phyloP scores from a whole-genome alignment of 2,888 invertebrate genomes.

The Macrosiphum euphorbiae region DNA sequence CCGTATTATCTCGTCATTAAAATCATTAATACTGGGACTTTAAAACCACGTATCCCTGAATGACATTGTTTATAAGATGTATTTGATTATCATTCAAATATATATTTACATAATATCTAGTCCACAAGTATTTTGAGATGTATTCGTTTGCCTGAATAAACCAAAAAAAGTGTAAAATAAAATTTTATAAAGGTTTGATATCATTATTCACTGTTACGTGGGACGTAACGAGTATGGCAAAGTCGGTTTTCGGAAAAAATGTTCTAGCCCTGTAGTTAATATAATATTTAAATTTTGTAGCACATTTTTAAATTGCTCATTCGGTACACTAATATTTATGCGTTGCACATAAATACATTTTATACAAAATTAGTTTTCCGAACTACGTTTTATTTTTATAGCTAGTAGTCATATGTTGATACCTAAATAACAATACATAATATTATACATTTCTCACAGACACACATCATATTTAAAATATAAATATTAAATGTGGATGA shows the following conservation, averaged over 20 bases:
- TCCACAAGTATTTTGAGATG: background rate
- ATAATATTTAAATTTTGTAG: constrained; percentile 28
- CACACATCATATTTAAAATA: background rate
- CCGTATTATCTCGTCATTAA: background rate
- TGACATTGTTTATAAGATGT: background rate
- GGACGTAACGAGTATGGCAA: background rate
- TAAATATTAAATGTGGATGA: background rate
- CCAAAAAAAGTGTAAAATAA: background rate
- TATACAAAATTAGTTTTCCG: background rate
- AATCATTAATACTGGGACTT: background rate
- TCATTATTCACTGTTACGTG: background rate
- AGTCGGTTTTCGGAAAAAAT: background rate
- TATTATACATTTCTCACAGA: background rate
- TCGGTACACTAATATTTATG: constrained; percentile 13
- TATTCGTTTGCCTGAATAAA: background rate
- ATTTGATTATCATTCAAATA: background rate
- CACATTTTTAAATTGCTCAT: background rate
- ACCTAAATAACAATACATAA: background rate
- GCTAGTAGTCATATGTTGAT: background rate
- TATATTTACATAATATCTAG: background rate
- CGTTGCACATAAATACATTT: background rate
- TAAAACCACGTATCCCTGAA: background rate
- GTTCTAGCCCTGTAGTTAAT: background rate
- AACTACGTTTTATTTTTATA: background rate
- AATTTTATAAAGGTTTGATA: background rate